Conservation (phyloP, 2,113 vertebrate genomes). For the Pyrgilauda ruficollis region DNA sequence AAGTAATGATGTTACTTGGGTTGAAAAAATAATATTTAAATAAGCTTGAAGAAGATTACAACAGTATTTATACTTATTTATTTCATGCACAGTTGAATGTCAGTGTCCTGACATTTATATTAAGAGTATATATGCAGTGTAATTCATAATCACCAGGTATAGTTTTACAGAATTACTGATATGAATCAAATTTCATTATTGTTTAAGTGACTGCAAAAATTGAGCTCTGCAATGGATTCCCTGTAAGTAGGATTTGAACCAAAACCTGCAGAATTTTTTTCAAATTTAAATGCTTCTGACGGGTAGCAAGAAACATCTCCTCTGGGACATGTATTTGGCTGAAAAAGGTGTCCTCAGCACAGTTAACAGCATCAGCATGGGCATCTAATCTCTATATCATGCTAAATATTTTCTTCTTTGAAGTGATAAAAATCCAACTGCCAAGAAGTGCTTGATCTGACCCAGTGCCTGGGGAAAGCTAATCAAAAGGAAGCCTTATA, state of each 20-base stretch:
- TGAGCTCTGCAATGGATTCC: neutral
- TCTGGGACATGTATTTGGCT: neutral
- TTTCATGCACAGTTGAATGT: neutral
- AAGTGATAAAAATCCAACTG: conserved; percentile 37
- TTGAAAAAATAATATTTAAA: neutral
- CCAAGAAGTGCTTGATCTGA: conserved; percentile 38
- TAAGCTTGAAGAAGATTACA: neutral
- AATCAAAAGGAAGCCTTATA: conserved; percentile 17
- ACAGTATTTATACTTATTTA: neutral
- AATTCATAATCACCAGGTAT: neutral
- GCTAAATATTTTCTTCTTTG: conserved; percentile 53
- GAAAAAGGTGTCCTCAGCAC: neutral
- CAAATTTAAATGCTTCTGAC: neutral
- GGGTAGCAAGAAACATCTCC: neutral
- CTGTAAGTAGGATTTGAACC: neutral
- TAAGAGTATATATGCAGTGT: neutral
- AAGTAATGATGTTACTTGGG: neutral
- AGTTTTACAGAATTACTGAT: neutral
- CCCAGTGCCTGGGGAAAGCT: neutral
- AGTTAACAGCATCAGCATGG: conserved; percentile 24
- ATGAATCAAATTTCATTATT: neutral
- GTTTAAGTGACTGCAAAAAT: neutral
- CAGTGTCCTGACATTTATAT: neutral
- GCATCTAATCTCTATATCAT: conserved; percentile 28
- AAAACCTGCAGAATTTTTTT: neutral